A percentile compares a stretch with the other conserved stretches of the same genome.
Conservation (phyloP, 2,797 vertebrate species). For the Cossypha heuglini region DNA sequence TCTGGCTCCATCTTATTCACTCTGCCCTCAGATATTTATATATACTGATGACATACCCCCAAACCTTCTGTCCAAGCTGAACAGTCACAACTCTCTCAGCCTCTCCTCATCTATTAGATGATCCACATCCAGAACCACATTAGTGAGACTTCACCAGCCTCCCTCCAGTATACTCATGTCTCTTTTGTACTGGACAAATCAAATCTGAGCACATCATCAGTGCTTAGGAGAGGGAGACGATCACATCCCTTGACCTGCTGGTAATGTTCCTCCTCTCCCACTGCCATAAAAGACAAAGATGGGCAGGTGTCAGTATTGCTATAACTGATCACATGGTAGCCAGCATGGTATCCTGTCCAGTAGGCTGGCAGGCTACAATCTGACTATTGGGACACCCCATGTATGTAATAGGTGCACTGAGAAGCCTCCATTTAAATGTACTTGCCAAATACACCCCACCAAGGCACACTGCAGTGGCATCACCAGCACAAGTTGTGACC, state of each 20-base stretch:
- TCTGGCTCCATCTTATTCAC: not conserved
- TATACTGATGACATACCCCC: not conserved
- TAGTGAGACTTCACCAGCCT: not conserved
- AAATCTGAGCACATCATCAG: not conserved
- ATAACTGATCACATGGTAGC: not conserved
- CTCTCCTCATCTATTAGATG: not conserved
- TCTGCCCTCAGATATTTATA: not conserved
- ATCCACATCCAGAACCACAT: not conserved
- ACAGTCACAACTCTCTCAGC: not conserved
- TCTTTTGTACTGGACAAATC: not conserved
- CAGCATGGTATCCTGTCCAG: not conserved
- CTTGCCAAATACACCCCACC: not conserved
- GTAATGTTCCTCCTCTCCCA: not conserved
- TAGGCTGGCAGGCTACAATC: not conserved
- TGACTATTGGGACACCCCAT: not conserved
- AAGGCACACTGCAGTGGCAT: not conserved
- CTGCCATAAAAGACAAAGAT: not conserved
- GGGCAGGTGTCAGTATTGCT: not conserved
- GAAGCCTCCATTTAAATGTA: fast-evolving
- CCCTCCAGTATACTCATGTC: not conserved
- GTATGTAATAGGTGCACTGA: not conserved
- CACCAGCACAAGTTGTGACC: not conserved
- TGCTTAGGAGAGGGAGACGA: not conserved
- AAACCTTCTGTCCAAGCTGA: not conserved
- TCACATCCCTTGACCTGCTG: not conserved